Percentiles rank a stretch among this genome's conserved stretches.
Evolutionary conservation across 2,797 vertebrate genomes (phyloP).

Genomic region (Tokudaia tokunoshimensis): DNA sequence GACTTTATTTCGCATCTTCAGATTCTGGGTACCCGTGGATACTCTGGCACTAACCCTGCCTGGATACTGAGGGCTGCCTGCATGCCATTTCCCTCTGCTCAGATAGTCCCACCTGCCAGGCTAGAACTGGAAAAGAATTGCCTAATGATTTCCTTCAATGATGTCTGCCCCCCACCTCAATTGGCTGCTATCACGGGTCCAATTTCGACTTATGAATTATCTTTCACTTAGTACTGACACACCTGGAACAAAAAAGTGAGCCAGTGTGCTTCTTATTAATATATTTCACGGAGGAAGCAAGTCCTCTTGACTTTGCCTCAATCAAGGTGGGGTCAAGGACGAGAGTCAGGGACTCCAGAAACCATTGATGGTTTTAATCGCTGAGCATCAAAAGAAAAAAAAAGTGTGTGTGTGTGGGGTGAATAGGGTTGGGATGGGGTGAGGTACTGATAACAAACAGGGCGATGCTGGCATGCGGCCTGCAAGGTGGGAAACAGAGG

Average conservation of each 20-base stretch:
- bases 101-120: neutral
- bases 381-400: slow-evolving; percentile 45
- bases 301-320: slow-evolving; percentile 75
- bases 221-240: neutral
- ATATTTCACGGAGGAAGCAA: neutral
- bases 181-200: neutral
- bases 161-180: neutral
- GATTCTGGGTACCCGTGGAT: neutral
- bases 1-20: too few relatives aligned
- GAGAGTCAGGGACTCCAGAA: slow-evolving; percentile 75
- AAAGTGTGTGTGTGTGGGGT: too few relatives aligned
- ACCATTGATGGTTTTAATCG: slow-evolving; percentile 87
- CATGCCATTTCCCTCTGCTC: neutral
- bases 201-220: neutral
- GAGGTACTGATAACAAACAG: slow-evolving; percentile 85
- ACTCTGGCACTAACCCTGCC: too few relatives aligned
- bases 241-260: slow-evolving; percentile 2
- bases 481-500: slow-evolving; percentile 83
- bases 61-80: neutral
- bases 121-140: neutral
- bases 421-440: slow-evolving; percentile 84
- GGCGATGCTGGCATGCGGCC: slow-evolving; percentile 85
- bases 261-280: neutral
- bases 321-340: slow-evolving; percentile 71
- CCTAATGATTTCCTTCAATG: neutral